Evolutionary conservation across 1,140 invertebrate genomes (phyloP).

Genomic region (Phortica variegata): DNA sequence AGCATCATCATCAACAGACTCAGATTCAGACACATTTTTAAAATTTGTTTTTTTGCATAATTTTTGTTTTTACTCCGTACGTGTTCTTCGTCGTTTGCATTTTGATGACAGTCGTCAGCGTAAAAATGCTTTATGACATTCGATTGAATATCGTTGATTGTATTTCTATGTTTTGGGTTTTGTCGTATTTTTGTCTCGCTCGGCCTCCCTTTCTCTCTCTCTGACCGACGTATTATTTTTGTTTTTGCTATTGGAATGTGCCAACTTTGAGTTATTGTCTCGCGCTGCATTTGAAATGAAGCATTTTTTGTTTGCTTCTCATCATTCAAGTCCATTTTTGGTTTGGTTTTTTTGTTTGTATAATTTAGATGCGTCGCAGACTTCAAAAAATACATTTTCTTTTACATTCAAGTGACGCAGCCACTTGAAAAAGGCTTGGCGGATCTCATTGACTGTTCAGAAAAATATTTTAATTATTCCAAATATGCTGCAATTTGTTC

Average conservation of each 20-base stretch:
- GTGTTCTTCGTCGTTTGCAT: conserved; percentile 41
- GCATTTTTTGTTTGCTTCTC: conserved; percentile 32
- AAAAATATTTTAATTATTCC: too few species aligned
- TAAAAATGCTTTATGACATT: conserved; percentile 48
- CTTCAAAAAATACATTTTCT: not conserved
- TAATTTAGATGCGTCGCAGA: not conserved
- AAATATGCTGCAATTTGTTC: too few species aligned
- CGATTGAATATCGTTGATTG: conserved; percentile 49
- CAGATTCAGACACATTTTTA: too few species aligned
- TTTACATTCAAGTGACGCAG: not conserved
- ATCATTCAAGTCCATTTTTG: too few species aligned
- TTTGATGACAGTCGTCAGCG: conserved; percentile 44
- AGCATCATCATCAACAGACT: too few species aligned
- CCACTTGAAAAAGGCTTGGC: too few species aligned
- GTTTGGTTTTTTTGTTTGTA: not conserved
- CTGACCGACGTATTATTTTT: too few species aligned
- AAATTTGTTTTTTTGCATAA: too few species aligned
- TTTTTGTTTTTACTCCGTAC: not conserved
- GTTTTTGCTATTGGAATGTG: conserved; percentile 1
- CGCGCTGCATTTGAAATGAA: conserved; percentile 7
- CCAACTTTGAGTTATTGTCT: conserved; percentile 31
- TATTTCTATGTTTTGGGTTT: conserved; percentile 17
- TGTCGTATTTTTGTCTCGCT: conserved; percentile 4
- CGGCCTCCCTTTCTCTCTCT: too few species aligned
- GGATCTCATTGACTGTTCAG: too few species aligned